Evolutionary conservation across 1,140 invertebrate species (phyloP).

Genomic region (Drosophila rufa): DNA sequence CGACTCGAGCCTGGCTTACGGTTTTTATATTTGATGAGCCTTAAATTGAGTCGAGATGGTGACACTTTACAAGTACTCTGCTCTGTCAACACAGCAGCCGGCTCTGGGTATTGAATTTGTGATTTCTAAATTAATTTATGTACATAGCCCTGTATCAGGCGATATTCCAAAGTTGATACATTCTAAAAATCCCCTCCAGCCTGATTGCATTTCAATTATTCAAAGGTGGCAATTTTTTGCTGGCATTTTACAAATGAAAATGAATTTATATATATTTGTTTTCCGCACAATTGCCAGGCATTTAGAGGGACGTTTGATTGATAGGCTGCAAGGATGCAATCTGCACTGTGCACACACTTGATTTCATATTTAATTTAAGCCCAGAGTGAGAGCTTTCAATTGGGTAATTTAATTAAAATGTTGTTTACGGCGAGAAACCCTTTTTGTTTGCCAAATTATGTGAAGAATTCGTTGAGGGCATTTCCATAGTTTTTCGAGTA

Average conservation of each 20-base stretch:
- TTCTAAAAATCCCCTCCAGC: background rate
- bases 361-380: slow-evolving; percentile 72
- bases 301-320: slow-evolving; percentile 70
- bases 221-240: slow-evolving; percentile 23
- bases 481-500: slow-evolving; percentile 65
- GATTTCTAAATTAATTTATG: slow-evolving; percentile 36
- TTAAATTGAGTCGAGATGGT: slow-evolving; percentile 48
- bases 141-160: slow-evolving; percentile 1
- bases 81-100: slow-evolving; percentile 2
- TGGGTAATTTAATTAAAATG: slow-evolving; percentile 66
- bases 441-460: slow-evolving; percentile 30
- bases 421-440: slow-evolving; percentile 16
- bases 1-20: background rate
- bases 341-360: slow-evolving; percentile 54
- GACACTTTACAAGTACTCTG: slow-evolving; percentile 29
- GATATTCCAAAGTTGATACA: slow-evolving; percentile 10
- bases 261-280: slow-evolving; percentile 55
- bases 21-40: slow-evolving; percentile 53
- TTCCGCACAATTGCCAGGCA: slow-evolving; percentile 57
- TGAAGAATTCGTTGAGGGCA: slow-evolving; percentile 31
- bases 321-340: slow-evolving; percentile 37
- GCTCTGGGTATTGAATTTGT: slow-evolving; percentile 1
- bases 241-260: slow-evolving; percentile 26
- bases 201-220: slow-evolving; percentile 53
- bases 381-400: slow-evolving; percentile 50